Evolutionary conservation across 2,797 vertebrate genomes (phyloP), one percentile per base, ranked within the genome.

Genomic region (Catharus ustulatus): DNA sequence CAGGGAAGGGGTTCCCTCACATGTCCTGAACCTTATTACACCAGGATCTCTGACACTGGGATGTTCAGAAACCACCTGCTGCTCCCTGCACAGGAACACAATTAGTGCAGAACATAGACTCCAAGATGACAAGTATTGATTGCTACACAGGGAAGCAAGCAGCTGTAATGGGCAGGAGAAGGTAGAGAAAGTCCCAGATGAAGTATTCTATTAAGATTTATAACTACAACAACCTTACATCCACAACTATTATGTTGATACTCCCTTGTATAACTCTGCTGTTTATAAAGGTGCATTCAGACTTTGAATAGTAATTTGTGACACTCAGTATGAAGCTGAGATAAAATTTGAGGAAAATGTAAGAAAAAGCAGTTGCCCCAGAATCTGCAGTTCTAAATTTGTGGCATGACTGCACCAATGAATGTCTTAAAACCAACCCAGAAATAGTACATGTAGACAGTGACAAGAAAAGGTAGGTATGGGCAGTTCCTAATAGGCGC

Each of bases 351-450:
- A 71, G 71, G 49, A 51, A 90, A 99, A 98, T 1, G 98, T 96
- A 98, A 99, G 96, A 99, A 98, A 97, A 99, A 99, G 94, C 98
- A 98, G 98, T 99, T 99, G 97, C 99, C 98, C 98, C 98, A 98
- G 97, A 99, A 99, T 97, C 98, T 99, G 92, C 84, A 98, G 96
- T 99, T 99, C 98, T 99, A 98, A 97, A 83, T 97, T 87, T 96
- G 71, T 89, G 63, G 42, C 45, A 64, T 48, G 58, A 62, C 42
- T 67, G 13, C 54, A 87, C 66, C 49, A 42, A 20, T 95, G 82
- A 93, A 62, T 51, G 13, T 46, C 38, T 48, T 64, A 19, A 62
- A 92, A 86, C 4, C 57, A 90, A 88, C 86, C 21, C 43, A 84
- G 68, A 76, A 90, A 42, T 3, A 63, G n/a, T 52, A 51, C 34